Evolutionary conservation across 1,140 invertebrate genomes (phyloP), one percentile per base, ranked within the genome.

Genomic region (Drosophila triauraria): DNA sequence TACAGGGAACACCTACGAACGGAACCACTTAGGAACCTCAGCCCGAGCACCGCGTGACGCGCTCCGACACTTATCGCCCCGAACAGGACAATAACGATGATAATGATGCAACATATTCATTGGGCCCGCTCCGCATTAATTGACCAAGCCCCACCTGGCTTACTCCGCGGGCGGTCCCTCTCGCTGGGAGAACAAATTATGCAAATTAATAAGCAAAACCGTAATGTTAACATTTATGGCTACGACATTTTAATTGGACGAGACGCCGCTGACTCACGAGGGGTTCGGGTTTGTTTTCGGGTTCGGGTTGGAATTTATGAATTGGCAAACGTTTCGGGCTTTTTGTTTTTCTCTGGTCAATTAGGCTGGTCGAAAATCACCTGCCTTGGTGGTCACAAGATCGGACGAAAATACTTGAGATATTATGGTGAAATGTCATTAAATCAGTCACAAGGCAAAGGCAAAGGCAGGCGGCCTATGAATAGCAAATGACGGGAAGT

Each of bases 81-180:
- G 53, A 83, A 88, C 84, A 87, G 84, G 84, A 87, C 85, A 88
- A 90, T 87, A 81, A 90, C 65, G 42, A 68, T 80, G 84, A 87
- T 87, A 86, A 87, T 87, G 84, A 80, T 75, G 84, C 76, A 79
- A 87, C 84, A 78, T 69, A 88, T 88, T 80, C 80, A 87, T 87
- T 72, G 70, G 69, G 32, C 48, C 43, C 47, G 61, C n/a, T 50
- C 62, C 25, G 40, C 83, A 80, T 87, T 87, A 87, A 87, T 86
- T 85, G 78, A 69, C 63, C 78, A 60, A 60, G 50, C 56, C 57
- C 44, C 44, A 32, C 61, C 15, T 67, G 8, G 68, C 60, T 69
- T 65, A 1, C 78, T 25, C 83, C 6, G 74, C 85, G 84, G 81
- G 80, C 63, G 84, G 80, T 84, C 67, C 17, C 38, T 23, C 56